Conservation (phyloP, 2,888 invertebrate species). For the Melinaea marsaeus region DNA sequence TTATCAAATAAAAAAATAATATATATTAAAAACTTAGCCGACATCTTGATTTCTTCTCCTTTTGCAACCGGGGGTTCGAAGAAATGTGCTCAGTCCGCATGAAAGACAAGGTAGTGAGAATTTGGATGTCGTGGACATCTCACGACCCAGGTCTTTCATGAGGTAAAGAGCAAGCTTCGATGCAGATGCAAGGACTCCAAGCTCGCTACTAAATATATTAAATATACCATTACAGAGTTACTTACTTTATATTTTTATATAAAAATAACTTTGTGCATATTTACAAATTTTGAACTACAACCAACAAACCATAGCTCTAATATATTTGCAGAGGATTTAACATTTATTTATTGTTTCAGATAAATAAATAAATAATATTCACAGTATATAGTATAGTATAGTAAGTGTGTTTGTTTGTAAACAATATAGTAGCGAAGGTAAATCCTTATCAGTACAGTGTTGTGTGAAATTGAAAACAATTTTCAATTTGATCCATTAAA, state of each 20-base stretch:
- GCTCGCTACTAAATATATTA: conserved; percentile 6
- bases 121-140: conserved; percentile 85
- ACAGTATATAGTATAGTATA: neutral
- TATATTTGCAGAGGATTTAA: neutral
- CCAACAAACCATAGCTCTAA: neutral
- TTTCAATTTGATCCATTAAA: neutral
- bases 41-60: conserved; percentile 4
- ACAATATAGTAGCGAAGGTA: neutral
- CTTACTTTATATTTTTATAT: neutral
- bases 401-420: neutral
- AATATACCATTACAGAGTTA: conserved; percentile 3
- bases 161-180: conserved; percentile 69
- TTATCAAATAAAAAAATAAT: neutral
- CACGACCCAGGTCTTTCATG: conserved; percentile 99
- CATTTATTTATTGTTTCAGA: neutral
- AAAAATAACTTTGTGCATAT: neutral
- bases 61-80: conserved; percentile 4
- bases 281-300: neutral
- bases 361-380: neutral
- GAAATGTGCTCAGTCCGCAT: conserved; percentile 80
- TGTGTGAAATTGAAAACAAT: conserved; percentile 2
- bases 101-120: conserved; percentile 99
- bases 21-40: neutral
- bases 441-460: neutral
- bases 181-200: conserved; percentile 9